Evolutionary conservation across 2,113 vertebrate species (phyloP).

Genomic region (Hypomesus transpacificus): DNA sequence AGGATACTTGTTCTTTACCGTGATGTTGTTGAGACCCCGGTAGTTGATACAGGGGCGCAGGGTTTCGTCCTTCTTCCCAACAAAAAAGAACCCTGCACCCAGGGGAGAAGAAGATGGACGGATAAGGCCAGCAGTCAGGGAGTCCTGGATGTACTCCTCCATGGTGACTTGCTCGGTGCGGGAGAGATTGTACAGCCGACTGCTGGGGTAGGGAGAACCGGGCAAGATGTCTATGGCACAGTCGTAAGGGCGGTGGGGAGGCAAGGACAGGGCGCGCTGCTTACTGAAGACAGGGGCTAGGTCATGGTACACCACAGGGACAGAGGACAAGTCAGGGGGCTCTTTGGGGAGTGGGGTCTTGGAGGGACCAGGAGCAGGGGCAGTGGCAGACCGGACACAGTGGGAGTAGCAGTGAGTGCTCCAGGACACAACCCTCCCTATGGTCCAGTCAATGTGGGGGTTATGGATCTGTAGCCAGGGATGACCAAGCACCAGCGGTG

Average conservation of each 20-base stretch:
- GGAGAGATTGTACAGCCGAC: neutral
- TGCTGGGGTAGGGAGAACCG: neutral
- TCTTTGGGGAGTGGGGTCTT: too few species aligned
- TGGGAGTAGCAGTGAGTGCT: too few species aligned
- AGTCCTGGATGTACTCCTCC: conserved; percentile 7
- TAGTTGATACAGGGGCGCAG: neutral
- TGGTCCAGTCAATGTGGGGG: too few species aligned
- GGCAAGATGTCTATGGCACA: conserved; percentile 2
- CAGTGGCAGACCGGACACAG: too few species aligned
- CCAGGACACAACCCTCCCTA: too few species aligned
- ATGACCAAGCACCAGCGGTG: too few species aligned
- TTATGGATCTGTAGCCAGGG: too few species aligned
- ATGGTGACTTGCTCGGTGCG: neutral
- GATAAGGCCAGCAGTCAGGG: neutral
- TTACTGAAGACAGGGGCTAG: neutral
- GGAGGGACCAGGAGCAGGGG: too few species aligned
- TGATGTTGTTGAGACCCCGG: neutral
- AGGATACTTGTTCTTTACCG: neutral
- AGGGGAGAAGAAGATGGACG: neutral
- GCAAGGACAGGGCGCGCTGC: neutral
- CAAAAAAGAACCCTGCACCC: conserved; percentile 6
- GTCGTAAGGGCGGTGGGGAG: conserved; percentile 7
- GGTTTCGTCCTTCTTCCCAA: neutral
- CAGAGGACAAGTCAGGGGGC: too few species aligned
- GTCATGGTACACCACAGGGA: too few species aligned